A percentile compares a stretch with the other conserved stretches of the same genome.
Evolutionary conservation across 1,140 invertebrate genomes (phyloP).

Genomic region (Tetranychus cinnabarinus): DNA sequence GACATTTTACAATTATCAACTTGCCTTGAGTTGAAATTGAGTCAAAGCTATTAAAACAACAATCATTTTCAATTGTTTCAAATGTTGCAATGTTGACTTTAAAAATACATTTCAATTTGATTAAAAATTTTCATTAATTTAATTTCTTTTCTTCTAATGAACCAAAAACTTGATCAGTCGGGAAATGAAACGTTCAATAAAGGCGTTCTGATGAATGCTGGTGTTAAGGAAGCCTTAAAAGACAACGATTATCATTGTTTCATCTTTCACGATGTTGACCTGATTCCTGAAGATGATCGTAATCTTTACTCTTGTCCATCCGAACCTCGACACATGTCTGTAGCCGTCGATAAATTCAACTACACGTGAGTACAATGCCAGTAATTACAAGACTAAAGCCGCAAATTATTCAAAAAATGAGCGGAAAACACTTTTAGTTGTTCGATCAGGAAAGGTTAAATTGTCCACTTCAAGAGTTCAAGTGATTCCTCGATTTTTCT

Average conservation of each 20-base stretch:
- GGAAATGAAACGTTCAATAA: conserved; percentile 55
- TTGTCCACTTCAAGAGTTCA: too few relatives aligned
- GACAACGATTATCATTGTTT: conserved; percentile 51
- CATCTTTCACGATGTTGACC: conserved; percentile 82
- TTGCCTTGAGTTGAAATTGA: too few relatives aligned
- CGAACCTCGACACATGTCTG: conserved; percentile 81
- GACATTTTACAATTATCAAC: too few relatives aligned
- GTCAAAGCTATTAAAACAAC: too few relatives aligned
- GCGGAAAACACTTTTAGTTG: not conserved
- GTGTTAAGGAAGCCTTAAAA: conserved; percentile 44
- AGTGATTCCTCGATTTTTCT: too few relatives aligned
- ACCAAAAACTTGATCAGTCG: conserved; percentile 14
- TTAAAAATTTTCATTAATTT: not conserved
- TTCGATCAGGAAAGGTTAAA: too few relatives aligned
- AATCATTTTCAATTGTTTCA: too few relatives aligned
- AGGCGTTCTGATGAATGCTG: conserved; percentile 78
- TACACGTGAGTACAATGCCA: conserved; percentile 34
- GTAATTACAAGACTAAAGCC: not conserved
- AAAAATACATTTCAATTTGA: too few relatives aligned
- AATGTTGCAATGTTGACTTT: too few relatives aligned
- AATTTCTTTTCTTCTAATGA: not conserved
- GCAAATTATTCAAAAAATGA: not conserved
- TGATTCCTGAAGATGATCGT: conserved; percentile 61
- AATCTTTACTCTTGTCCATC: conserved; percentile 77
- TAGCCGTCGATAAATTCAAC: conserved; percentile 65